Evolutionary conservation across 2,888 invertebrate genomes (phyloP), one percentile per base, ranked within the genome.

Genomic region (Rhamphomyia laevipes): DNA sequence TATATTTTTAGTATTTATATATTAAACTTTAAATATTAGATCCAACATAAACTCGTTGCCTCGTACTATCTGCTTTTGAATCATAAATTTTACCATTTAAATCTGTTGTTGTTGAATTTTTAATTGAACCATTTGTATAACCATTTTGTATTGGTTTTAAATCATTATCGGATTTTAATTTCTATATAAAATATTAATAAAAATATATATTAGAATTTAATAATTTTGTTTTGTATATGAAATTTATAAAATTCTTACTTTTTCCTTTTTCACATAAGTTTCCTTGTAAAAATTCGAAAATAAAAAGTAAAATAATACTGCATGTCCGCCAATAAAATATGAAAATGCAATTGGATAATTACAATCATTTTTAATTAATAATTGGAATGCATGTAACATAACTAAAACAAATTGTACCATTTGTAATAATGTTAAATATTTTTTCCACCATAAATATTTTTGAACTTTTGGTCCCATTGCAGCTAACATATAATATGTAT

Each of bases 391-490:
- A 71, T 94, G 94, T 7, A 86, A 59, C 77, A 92, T 86, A 35
- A 94, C 90, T 52, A 84, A 65, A 43, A 93, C 77, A 63, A 95
- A 95, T 72, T 95, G 94, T 18, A 90, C 81, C 84, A 95, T 93
- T 73, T 95, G 94, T 59, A 94, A 72, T 10, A 82, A 78, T 11
- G 94, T 94, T 63, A 95, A 77, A 67, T 94, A 92, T 63, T 85
- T 89, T 76, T 94, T 94, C 93, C 94, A 94, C 93, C 93, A 94
- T 48, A 94, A 77, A 68, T 84, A 94, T 61, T 84, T 84, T 68
- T 89, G 88, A 53, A 90, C 78, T 52, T 77, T 75, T 1, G 93
- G 93, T 18, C 95, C 95, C 56, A 94, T 74, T 0, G 93, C 94
- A 2, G 94, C 85, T 59, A 94, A 70, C 65, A 94, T 71, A 61